Percentiles rank a stretch among this genome's conserved stretches.
Conservation (phyloP, 2,113 vertebrate species). For the Scopus umbretta region DNA sequence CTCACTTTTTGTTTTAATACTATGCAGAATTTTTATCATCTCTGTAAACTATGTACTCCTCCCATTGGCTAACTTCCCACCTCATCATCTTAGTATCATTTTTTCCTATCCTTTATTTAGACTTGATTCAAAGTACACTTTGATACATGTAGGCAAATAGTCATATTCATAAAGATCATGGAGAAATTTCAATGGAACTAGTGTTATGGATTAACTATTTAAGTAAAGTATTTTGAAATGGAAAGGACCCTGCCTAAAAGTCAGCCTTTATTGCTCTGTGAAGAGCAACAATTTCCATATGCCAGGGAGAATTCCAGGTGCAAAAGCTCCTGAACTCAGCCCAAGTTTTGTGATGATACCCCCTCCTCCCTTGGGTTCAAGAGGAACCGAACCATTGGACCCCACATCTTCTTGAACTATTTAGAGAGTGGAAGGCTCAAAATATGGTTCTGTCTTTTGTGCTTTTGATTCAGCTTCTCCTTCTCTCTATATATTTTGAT, state of each 20-base stretch:
- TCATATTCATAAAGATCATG: neutral
- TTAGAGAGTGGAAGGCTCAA: neutral
- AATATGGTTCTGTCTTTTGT: neutral
- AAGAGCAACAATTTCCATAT: neutral
- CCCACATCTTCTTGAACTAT: neutral
- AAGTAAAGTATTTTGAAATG: neutral
- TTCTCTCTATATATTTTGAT: neutral
- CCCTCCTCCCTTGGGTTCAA: neutral
- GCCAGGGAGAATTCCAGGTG: neutral
- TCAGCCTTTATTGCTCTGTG: neutral
- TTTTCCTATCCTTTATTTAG: neutral
- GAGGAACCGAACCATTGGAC: rapidly evolving
- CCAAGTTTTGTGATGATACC: neutral
- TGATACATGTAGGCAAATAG: neutral
- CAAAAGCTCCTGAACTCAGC: neutral
- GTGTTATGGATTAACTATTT: neutral
- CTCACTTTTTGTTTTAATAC: neutral
- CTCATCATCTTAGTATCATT: neutral
- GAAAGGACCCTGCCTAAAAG: neutral
- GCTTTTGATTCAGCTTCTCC: neutral
- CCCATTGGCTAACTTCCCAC: neutral
- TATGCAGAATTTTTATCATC: neutral
- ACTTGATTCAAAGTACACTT: neutral
- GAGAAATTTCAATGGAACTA: neutral
- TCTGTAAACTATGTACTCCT: neutral